These are phyloP conservation scores for Philereme vetulata DNA, from an alignment of 2,888 invertebrate genomes.

Conservation along the genomic window DNA sequence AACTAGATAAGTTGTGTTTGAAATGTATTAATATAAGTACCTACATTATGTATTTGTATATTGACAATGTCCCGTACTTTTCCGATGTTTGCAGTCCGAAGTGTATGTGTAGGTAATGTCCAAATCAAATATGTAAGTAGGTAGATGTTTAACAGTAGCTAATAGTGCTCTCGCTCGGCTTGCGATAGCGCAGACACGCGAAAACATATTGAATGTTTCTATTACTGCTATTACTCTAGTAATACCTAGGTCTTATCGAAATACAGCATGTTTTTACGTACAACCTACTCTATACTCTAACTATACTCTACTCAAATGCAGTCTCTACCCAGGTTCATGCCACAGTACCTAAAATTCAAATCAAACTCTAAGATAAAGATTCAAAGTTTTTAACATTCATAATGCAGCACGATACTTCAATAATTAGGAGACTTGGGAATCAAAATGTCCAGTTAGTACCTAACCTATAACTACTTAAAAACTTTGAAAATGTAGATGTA, in stretches of 20 bases:
- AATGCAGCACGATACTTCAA: too few species aligned
- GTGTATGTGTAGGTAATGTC: conserved; percentile 61
- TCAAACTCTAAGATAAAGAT: too few species aligned
- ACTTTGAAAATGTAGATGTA: too few species aligned
- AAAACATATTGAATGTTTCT: conserved; percentile 27
- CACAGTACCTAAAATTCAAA: too few species aligned
- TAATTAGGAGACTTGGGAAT: too few species aligned
- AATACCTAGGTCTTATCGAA: too few species aligned
- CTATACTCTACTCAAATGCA: too few species aligned
- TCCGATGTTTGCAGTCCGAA: conserved; percentile 72
- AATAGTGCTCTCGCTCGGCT: conserved; percentile 54
- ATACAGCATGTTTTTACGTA: too few species aligned
- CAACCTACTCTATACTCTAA: too few species aligned
- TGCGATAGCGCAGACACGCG: conserved; percentile 51
- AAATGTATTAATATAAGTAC: neutral
- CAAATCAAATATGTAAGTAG: conserved; percentile 65
- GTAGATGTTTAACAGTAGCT: conserved; percentile 55
- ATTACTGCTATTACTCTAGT: conserved; percentile 1
- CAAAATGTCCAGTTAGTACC: too few species aligned
- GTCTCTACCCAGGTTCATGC: too few species aligned
- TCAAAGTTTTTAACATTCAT: too few species aligned
- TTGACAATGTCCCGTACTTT: conserved; percentile 62
- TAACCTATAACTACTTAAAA: neutral
- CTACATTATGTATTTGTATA: conserved; percentile 10
- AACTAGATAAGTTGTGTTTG: neutral